Evolutionary conservation across 2,113 vertebrate species (phyloP).

Genomic region (Bufo gargarizans): DNA sequence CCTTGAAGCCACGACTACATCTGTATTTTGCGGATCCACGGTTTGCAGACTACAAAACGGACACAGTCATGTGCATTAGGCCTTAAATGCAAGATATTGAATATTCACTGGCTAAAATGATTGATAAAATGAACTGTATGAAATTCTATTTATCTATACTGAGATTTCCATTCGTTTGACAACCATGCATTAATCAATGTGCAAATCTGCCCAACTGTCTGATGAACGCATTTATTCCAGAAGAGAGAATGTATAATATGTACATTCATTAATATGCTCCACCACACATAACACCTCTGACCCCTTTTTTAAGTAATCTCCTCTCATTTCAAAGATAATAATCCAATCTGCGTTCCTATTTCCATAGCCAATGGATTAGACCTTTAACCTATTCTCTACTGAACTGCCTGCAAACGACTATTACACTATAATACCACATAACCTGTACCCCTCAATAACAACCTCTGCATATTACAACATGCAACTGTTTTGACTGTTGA

Average conservation of each 20-base stretch:
- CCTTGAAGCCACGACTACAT: too few species aligned
- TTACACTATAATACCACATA: background rate
- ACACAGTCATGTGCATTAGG: too few species aligned
- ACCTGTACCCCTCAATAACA: conserved; percentile 2
- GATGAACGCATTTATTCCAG: background rate
- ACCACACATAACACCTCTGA: conserved; percentile 5
- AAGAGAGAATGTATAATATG: conserved; percentile 9
- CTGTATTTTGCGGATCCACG: too few species aligned
- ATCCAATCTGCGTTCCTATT: conserved; percentile 15
- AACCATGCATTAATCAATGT: conserved; percentile 4
- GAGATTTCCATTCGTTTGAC: background rate
- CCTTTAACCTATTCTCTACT: conserved; percentile 19
- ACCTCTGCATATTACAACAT: background rate
- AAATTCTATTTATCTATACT: background rate
- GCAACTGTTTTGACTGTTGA: background rate
- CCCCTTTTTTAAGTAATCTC: conserved; percentile 25
- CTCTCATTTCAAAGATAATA: conserved; percentile 39
- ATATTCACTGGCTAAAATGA: background rate
- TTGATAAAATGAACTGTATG: conserved; percentile 4
- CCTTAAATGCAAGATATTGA: background rate
- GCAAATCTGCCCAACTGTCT: background rate
- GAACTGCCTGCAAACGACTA: conserved; percentile 6
- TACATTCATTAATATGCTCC: conserved; percentile 37
- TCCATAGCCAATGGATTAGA: conserved; percentile 20
- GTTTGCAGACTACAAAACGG: too few species aligned